Evolutionary conservation across 1,140 invertebrate genomes (phyloP).

Genomic region (Charaxes varanes): DNA sequence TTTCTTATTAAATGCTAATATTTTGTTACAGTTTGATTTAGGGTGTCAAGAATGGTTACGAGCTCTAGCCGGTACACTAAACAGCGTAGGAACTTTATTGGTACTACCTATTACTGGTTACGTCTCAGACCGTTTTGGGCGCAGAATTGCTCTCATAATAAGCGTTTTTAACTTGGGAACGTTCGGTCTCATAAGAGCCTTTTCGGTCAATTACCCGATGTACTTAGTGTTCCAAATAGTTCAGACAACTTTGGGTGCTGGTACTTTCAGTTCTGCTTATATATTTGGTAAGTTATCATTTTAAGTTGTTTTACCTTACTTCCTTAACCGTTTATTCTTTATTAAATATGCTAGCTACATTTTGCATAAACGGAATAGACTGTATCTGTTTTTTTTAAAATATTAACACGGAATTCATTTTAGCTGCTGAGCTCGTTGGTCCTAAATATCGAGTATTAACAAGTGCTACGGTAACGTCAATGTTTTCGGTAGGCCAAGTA

Average conservation of each 20-base stretch:
- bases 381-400: no score
- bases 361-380: no score
- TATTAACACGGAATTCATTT: no score
- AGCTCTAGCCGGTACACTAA: conserved; percentile 46
- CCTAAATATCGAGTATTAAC: conserved; percentile 79
- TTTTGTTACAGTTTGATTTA: no score
- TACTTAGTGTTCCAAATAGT: conserved; percentile 79
- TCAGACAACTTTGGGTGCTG: conserved; percentile 73
- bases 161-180: conserved; percentile 71
- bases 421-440: conserved; percentile 78
- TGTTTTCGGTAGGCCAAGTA: conserved; percentile 82
- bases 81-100: conserved; percentile 47
- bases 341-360: no score
- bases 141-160: conserved; percentile 78
- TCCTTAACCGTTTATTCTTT: no score
- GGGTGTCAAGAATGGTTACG: conserved; percentile 49
- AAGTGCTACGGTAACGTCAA: conserved; percentile 79
- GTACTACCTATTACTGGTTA: conserved; percentile 51
- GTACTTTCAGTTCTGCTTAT: conserved; percentile 60
- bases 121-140: conserved; percentile 78
- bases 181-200: conserved; percentile 78
- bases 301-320: neutral
- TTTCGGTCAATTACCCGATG: conserved; percentile 78
- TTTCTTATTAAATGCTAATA: no score
- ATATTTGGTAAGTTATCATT: conserved; percentile 51